Evolutionary conservation across 2,113 vertebrate species (phyloP).

Genomic region (Anser brachyrhynchus): DNA sequence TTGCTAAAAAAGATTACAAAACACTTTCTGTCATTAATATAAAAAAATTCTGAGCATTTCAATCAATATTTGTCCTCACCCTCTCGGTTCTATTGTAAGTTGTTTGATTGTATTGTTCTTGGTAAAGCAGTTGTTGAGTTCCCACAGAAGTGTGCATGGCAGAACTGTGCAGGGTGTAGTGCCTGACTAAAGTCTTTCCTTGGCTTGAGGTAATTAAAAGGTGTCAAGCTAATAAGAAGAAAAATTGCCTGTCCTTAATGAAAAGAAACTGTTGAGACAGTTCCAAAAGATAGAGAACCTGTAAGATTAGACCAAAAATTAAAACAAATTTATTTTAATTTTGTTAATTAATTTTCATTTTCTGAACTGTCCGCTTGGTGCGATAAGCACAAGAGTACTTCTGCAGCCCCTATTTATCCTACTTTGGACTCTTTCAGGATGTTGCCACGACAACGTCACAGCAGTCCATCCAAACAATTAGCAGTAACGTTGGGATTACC

Average conservation of each 20-base stretch:
- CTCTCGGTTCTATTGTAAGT: background rate
- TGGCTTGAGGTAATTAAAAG: background rate
- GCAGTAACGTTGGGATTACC: background rate
- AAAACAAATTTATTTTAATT: background rate
- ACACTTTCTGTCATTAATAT: background rate
- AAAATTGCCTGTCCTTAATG: background rate
- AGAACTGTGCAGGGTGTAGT: background rate
- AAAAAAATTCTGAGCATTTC: too few relatives aligned
- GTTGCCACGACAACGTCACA: background rate
- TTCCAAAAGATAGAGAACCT: background rate
- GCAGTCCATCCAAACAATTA: background rate
- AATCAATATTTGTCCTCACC: background rate
- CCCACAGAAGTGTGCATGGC: background rate
- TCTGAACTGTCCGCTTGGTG: background rate
- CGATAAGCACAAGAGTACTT: background rate
- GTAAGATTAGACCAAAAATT: background rate
- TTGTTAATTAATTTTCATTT: constrained; percentile 30
- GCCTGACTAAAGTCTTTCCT: background rate
- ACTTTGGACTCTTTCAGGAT: background rate
- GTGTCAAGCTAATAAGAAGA: background rate
- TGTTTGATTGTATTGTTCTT: too few relatives aligned
- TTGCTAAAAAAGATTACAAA: background rate
- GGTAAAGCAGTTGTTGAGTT: background rate
- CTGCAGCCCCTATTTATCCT: background rate
- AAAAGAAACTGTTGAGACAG: background rate